These are phyloP conservation scores for Oreonectes daqikongensis DNA, from an alignment of 2,797 vertebrate species.

Conservation along the genomic window DNA sequence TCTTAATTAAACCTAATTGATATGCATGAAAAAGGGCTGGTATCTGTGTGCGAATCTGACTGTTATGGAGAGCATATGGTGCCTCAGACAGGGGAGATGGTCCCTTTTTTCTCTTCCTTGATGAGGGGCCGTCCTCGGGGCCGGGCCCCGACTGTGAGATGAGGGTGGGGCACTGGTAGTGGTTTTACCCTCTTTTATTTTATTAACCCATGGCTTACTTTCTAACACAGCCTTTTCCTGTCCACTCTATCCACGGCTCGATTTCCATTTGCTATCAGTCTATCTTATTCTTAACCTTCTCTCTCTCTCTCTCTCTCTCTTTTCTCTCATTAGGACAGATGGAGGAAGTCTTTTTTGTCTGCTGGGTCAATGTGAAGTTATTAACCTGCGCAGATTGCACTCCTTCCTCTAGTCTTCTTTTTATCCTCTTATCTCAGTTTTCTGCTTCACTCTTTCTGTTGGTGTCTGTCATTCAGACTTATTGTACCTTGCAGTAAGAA, in stretches of 20 bases:
- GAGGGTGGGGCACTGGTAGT: slow-evolving; percentile 11
- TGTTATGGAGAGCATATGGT: slow-evolving; percentile 78
- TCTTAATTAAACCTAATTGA: slow-evolving; percentile 77
- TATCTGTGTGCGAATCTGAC: slow-evolving; percentile 76
- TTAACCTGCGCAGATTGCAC: slow-evolving; percentile 72
- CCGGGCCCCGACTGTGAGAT: slow-evolving; percentile 25
- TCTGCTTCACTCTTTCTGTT: not conserved
- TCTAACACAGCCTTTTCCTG: not conserved
- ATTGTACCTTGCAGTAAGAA: not conserved
- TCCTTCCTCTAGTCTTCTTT: slow-evolving; percentile 54
- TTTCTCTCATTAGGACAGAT: slow-evolving; percentile 68
- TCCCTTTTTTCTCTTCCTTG: slow-evolving; percentile 54
- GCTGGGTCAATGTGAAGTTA: slow-evolving; percentile 69
- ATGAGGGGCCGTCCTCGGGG: slow-evolving; percentile 62
- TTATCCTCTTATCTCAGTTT: slow-evolving; percentile 22
- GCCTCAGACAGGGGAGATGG: slow-evolving; percentile 67
- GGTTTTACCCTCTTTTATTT: slow-evolving; percentile 31
- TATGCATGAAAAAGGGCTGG: slow-evolving; percentile 68
- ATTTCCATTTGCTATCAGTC: slow-evolving; percentile 9
- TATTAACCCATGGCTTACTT: slow-evolving; percentile 34
- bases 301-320: slow-evolving; percentile 43
- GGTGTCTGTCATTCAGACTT: not conserved
- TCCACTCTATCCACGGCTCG: not conserved
- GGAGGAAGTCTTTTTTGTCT: slow-evolving; percentile 65
- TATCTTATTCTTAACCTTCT: slow-evolving; percentile 16